These are phyloP conservation scores for Salarias fasciatus DNA, from an alignment of 2,797 vertebrate genomes.

Conservation along the genomic window DNA sequence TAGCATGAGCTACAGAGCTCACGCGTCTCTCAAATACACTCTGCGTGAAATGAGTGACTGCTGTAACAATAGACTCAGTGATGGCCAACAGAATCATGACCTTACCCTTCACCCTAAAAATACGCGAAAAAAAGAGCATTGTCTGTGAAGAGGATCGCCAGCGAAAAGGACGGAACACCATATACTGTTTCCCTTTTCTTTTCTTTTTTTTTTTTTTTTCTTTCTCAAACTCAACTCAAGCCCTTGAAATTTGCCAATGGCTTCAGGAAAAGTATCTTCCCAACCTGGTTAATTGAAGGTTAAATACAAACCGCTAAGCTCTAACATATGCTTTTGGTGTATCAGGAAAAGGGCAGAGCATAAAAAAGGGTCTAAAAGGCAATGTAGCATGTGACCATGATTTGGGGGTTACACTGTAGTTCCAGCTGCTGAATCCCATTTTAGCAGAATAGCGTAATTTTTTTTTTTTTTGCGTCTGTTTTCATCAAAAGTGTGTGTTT, in stretches of 20 bases:
- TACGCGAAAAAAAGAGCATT: slow-evolving; percentile 4
- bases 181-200: slow-evolving; percentile 7
- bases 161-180: slow-evolving; percentile 30
- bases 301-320: slow-evolving; percentile 43
- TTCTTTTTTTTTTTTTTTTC: slow-evolving; percentile 12
- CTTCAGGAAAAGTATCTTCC: slow-evolving; percentile 34
- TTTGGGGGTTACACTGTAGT: background rate
- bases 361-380: slow-evolving; percentile 24
- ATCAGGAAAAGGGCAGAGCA: slow-evolving; percentile 31
- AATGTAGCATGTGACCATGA: slow-evolving; percentile 5
- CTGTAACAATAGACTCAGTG: slow-evolving; percentile 18
- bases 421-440: background rate
- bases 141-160: slow-evolving; percentile 15
- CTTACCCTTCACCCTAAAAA: slow-evolving; percentile 20
- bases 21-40: slow-evolving; percentile 19
- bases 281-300: slow-evolving; percentile 48
- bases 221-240: slow-evolving; percentile 19
- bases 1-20: slow-evolving; percentile 7
- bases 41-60: slow-evolving; percentile 1
- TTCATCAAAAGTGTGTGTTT: slow-evolving; percentile 52
- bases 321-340: slow-evolving; percentile 30
- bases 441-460: slow-evolving; percentile 13
- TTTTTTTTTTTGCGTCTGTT: slow-evolving; percentile 1
- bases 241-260: slow-evolving; percentile 30
- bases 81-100: slow-evolving; percentile 25